Base-by-base conservation (phyloP, 2,113 vertebrate genomes). In the Urocynchramus pylzowi region DNA sequence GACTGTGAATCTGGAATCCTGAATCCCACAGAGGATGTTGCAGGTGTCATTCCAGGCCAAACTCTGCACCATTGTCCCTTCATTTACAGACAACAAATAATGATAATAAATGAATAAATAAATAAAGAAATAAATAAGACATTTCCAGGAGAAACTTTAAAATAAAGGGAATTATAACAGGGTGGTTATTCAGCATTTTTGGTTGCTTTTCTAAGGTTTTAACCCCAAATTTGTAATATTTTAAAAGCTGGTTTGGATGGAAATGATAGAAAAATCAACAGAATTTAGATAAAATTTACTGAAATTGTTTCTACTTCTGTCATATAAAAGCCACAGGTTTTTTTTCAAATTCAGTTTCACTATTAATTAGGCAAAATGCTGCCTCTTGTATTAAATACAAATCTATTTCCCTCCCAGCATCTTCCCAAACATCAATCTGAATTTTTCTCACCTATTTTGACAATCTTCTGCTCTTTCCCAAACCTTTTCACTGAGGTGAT, bases 1-100 rank as follows among this genome's bases (percentile, higher is more conserved):
- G 78, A 99, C 98, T 4, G 98, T 99, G 53, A 99, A 97, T 57
- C 94, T 98, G 75, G 95, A 98, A 82, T 99, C 99, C 70, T 99
- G 99, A 87, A 99, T 98, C 44, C 99, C 99, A 97, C 99, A 99
- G 9, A 99, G 97, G 84, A 99, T 98, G 97, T 99, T 99, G 57
- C 98, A 98, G 0, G 97, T 93, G 95, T 99, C 99, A 56, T 98
- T 99, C 99, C 99, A 99, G 17, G 99, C 98, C 97, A 99, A 93
- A 37, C 98, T 99, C 87, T 99, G 98, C 52, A 99, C 98, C 99
- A 99, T 99, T 19, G 98, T 98, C 61, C 99, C 99, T 99, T 91
- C 33, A 95, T 70, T 93, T 61, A 92, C 68, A 96, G 52, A 54
- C 13, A 96, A 89, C 3, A 68, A 82, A 64, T 28, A 59, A 45